Evolutionary conservation across 1,140 invertebrate species (phyloP), one percentile per base, ranked within the genome.

Genomic region (Ericerus pela): DNA sequence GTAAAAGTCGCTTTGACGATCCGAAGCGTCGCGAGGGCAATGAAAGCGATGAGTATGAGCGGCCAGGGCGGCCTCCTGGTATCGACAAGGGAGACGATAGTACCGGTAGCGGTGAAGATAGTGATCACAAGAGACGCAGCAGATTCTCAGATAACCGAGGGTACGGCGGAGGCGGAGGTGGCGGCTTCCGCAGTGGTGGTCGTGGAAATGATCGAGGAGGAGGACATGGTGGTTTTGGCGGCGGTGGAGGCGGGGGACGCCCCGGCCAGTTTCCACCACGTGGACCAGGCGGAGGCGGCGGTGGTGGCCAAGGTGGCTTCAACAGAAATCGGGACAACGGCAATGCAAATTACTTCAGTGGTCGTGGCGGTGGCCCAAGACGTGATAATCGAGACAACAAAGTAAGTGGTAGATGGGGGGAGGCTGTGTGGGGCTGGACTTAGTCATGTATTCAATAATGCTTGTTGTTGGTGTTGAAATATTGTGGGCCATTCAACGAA

Each of bases 381-480:
- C 29, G 53, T 10, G 53, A 54, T 36, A 38, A 47, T 51, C 30
- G 38, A 29, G 52, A 38, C 26, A 27, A 36, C 18, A 38, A 58
- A 37, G 55, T 58, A 26, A 37, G 55, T 20, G 38, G 31, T 51
- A 54, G 51, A 33, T 51, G 28, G 18, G 37, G 60, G 30, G 54
- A 51, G 16, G 20, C 52, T 4, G 47, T 52, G 2, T 22, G 54
- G 43, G 59, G 54, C 27, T 3, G 26, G n/a, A 4, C n/a, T n/a
- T n/a, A n/a, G n/a, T n/a, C n/a, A n/a, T n/a, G n/a, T n/a, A n/a
- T n/a, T n/a, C n/a, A n/a, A n/a, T n/a, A n/a, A n/a, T n/a, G n/a
- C n/a, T 6, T 22, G n/a, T 38, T 27, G 16, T 37, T 10, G 2
- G 14, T 52, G 6, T 1, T 18, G 52, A 37, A 31, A n/a, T n/a